These are phyloP conservation scores for Serilophus lunatus DNA, from an alignment of 2,113 vertebrate genomes.

Conservation along the genomic window DNA sequence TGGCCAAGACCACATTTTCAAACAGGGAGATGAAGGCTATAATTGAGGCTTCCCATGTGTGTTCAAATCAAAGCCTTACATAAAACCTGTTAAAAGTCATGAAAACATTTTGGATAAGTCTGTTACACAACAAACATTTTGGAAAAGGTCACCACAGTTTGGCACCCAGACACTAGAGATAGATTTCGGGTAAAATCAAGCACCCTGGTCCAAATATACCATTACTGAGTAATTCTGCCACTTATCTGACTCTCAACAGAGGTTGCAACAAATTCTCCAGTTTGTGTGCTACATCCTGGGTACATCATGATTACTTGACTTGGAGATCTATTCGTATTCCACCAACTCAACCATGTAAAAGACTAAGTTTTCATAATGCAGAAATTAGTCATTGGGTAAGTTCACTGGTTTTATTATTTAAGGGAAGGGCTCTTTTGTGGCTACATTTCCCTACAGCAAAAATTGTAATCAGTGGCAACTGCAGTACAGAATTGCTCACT, in stretches of 20 bases:
- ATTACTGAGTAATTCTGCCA: not conserved
- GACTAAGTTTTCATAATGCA: not conserved
- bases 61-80: not conserved
- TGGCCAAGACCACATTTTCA: slow-evolving; percentile 16
- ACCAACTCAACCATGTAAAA: not conserved
- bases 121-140: not conserved
- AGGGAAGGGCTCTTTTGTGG: not conserved
- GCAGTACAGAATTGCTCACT: not conserved
- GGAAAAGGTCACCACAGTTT: not conserved
- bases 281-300: not conserved
- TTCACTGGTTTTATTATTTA: not conserved
- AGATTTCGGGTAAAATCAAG: not conserved
- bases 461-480: not conserved
- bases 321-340: not conserved
- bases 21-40: not conserved
- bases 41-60: not conserved
- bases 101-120: not conserved
- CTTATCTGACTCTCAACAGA: not conserved
- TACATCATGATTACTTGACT: not conserved
- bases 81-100: not conserved
- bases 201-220: not conserved
- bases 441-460: not conserved
- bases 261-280: not conserved
- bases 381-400: not conserved
- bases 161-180: not conserved